Percentiles rank a stretch among this genome's conserved stretches.
These are phyloP conservation scores for Typhlomys cinereus DNA, from an alignment of 2,113 vertebrate genomes.

Conservation along the genomic window DNA sequence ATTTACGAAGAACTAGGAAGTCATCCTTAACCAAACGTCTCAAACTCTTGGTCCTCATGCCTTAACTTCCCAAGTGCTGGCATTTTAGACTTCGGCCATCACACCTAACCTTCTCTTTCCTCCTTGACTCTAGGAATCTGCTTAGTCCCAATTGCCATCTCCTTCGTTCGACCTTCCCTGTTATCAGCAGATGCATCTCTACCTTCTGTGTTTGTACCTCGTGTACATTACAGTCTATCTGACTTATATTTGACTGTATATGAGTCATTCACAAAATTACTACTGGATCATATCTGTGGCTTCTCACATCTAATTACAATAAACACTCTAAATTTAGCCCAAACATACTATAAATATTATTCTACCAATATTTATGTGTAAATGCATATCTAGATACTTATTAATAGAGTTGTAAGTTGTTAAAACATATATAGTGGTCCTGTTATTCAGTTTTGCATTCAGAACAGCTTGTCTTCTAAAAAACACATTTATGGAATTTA, in stretches of 20 bases:
- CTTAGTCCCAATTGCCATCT: not conserved
- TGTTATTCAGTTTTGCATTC: not conserved
- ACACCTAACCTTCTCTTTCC: not conserved
- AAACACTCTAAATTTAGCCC: not conserved
- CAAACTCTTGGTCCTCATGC: not conserved
- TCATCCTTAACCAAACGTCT: not conserved
- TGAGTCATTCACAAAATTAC: not conserved
- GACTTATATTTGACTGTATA: not conserved
- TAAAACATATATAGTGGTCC: not conserved
- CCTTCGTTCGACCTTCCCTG: not conserved
- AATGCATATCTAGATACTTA: not conserved
- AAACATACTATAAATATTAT: not conserved
- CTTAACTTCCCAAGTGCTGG: not conserved
- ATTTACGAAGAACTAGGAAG: not conserved
- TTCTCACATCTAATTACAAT: not conserved
- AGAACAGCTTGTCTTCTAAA: slow-evolving; percentile 17
- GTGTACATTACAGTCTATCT: not conserved
- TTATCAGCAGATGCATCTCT: not conserved
- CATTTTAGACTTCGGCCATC: not conserved
- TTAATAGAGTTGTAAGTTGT: not conserved
- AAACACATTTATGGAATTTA: not conserved
- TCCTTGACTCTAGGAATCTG: not conserved
- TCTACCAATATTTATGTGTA: not conserved
- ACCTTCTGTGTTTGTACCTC: not conserved
- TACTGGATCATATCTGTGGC: not conserved